Evolutionary conservation across 2,888 invertebrate species (phyloP).

Genomic region (Hyposoter dolosus): DNA sequence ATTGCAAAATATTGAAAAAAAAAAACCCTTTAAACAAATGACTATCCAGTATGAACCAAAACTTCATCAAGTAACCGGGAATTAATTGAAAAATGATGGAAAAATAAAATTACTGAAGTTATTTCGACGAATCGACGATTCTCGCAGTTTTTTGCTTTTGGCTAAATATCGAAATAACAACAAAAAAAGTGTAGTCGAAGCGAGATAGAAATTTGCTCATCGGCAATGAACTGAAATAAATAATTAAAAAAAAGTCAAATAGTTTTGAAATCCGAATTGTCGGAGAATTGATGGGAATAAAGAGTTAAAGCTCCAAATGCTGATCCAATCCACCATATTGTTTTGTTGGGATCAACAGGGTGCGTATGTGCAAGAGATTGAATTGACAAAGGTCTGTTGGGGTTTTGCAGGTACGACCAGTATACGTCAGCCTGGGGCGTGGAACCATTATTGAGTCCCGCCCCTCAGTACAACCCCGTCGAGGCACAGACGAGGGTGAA

Average conservation of each 20-base stretch:
- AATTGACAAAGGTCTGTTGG: constrained; percentile 53
- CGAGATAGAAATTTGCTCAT: background rate
- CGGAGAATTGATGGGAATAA: background rate
- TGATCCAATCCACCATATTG: background rate
- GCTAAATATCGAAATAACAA: background rate
- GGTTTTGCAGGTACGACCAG: constrained; percentile 81
- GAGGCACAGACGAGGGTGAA: constrained; percentile 82
- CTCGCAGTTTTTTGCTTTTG: background rate
- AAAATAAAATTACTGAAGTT: background rate
- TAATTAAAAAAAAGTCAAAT: background rate
- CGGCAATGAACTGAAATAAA: background rate
- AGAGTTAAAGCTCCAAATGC: background rate
- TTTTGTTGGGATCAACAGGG: constrained; percentile 3
- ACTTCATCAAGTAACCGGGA: background rate
- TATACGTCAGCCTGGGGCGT: constrained; percentile 84
- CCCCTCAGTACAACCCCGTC: constrained; percentile 83
- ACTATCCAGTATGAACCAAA: background rate
- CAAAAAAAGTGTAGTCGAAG: background rate
- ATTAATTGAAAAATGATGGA: background rate
- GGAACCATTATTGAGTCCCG: constrained; percentile 84
- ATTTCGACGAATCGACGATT: background rate
- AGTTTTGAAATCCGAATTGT: background rate
- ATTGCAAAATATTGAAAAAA: background rate
- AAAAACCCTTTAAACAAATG: background rate
- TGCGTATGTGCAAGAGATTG: constrained; percentile 14